Percentiles rank a stretch among this genome's conserved stretches.
phyloP scores from a whole-genome alignment of 2,113 vertebrate species.

The Xiphophorus couchianus region DNA sequence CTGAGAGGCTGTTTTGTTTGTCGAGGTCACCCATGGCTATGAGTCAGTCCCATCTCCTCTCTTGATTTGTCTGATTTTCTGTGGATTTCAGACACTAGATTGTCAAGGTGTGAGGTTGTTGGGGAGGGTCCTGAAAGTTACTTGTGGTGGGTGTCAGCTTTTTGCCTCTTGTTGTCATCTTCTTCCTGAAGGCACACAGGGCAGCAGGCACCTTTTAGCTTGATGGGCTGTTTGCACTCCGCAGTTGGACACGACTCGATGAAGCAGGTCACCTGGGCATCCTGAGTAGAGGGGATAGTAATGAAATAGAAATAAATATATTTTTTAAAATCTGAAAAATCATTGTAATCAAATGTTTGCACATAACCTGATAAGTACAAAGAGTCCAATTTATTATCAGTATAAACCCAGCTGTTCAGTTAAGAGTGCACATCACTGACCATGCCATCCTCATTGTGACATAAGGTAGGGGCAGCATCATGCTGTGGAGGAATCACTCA shows the following conservation, averaged over 20 bases:
- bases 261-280: constrained; percentile 92
- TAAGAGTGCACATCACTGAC: too few species aligned
- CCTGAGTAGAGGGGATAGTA: constrained; percentile 68
- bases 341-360: too few species aligned
- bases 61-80: constrained; percentile 47
- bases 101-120: not conserved
- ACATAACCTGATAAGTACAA: too few species aligned
- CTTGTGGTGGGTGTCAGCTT: constrained; percentile 27
- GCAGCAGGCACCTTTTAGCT: constrained; percentile 87
- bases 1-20: constrained; percentile 62
- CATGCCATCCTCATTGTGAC: too few species aligned
- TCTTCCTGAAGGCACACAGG: constrained; percentile 80
- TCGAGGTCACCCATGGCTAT: constrained; percentile 48
- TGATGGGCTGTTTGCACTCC: constrained; percentile 81
- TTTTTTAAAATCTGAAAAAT: too few species aligned
- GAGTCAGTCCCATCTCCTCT: constrained; percentile 54
- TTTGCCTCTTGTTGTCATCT: constrained; percentile 3
- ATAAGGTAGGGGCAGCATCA: too few species aligned
- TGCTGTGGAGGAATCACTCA: too few species aligned
- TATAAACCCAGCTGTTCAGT: too few species aligned
- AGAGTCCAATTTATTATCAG: too few species aligned
- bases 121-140: constrained; percentile 68
- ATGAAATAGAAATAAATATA: too few species aligned
- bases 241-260: constrained; percentile 86
- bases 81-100: constrained; percentile 42